Evolutionary conservation across 2,797 vertebrate species (phyloP).

Genomic region (Tarsius wallacei): DNA sequence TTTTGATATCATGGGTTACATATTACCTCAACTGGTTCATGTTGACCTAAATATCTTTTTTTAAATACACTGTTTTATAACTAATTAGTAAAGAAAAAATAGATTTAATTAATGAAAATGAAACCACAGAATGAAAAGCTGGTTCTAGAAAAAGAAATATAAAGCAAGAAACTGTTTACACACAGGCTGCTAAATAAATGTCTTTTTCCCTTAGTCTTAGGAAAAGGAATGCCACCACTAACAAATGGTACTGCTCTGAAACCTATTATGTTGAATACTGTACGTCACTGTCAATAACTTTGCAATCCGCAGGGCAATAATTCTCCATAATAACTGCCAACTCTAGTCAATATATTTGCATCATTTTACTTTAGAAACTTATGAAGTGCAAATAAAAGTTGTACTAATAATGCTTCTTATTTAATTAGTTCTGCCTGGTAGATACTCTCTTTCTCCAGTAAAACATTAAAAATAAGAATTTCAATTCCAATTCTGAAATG

Average conservation of each 20-base stretch:
- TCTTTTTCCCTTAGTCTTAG: constrained; percentile 54
- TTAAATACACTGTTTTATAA: background rate
- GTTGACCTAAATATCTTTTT: background rate
- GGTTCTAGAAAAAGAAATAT: background rate
- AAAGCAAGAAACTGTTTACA: background rate
- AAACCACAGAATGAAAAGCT: background rate
- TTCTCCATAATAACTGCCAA: constrained; percentile 82
- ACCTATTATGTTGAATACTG: constrained; percentile 59
- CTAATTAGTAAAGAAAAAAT: background rate
- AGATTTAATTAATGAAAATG: background rate
- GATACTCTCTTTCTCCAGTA: constrained; percentile 40
- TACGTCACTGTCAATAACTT: constrained; percentile 69
- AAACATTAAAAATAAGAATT: constrained; percentile 24
- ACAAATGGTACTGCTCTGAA: constrained; percentile 49
- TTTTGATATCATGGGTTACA: background rate
- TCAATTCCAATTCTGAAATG: background rate
- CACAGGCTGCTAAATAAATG: background rate
- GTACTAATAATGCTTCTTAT: constrained; percentile 68
- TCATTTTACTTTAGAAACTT: constrained; percentile 74
- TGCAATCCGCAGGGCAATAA: constrained; percentile 69
- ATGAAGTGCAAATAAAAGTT: constrained; percentile 80
- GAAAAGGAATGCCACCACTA: constrained; percentile 32
- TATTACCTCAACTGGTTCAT: background rate
- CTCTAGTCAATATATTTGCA: constrained; percentile 72
- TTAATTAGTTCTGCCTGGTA: constrained; percentile 83